phyloP scores from a whole-genome alignment of 2,797 vertebrate species.

The Leptoclinus maculatus region DNA sequence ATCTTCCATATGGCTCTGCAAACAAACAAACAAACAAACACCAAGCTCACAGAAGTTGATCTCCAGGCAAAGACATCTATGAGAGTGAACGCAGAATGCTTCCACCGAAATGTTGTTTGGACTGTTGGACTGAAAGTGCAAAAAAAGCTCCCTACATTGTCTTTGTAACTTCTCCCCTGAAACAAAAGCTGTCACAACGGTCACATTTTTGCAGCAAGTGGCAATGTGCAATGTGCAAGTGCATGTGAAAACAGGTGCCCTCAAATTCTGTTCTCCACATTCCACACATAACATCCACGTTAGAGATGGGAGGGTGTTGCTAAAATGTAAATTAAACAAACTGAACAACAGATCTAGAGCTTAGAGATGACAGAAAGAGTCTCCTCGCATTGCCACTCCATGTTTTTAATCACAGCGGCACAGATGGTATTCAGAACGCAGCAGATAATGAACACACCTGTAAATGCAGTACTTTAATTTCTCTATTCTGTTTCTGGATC shows the following conservation, averaged over 20 bases:
- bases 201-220: slow-evolving; percentile 12
- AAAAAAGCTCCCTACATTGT: not conserved
- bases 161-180: slow-evolving; percentile 10
- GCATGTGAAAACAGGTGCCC: slow-evolving; percentile 20
- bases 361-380: slow-evolving; percentile 1
- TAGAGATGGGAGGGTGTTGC: slow-evolving; percentile 12
- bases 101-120: slow-evolving; percentile 3
- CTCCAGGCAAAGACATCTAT: not conserved
- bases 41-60: not conserved
- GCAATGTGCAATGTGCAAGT: not conserved
- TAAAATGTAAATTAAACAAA: slow-evolving; percentile 36
- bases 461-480: not conserved
- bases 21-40: slow-evolving; percentile 10
- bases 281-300: slow-evolving; percentile 35
- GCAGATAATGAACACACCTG: not conserved
- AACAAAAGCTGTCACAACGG: not conserved
- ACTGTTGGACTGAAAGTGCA: not conserved
- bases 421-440: slow-evolving; percentile 9
- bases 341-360: slow-evolving; percentile 23
- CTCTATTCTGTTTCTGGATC: not conserved
- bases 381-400: not conserved
- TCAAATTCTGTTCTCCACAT: slow-evolving; percentile 10
- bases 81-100: not conserved
- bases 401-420: slow-evolving; percentile 1
- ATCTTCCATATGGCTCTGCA: not conserved